A percentile compares a stretch with the other conserved stretches of the same genome.
Conservation (phyloP, 2,888 invertebrate genomes). For the Sinopyrophorus schimmeli region DNA sequence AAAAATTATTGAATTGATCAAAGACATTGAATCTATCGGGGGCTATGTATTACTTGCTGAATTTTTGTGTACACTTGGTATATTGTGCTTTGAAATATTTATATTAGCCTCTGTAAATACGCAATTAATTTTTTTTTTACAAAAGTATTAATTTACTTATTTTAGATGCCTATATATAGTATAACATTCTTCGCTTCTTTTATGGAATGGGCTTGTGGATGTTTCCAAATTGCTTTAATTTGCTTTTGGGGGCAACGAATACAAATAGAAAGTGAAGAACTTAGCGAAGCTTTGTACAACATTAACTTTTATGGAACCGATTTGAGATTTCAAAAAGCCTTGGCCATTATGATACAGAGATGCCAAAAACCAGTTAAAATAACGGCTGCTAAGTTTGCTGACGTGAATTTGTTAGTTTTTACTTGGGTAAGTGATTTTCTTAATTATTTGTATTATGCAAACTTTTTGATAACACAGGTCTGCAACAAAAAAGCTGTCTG, state of each 20-base stretch:
- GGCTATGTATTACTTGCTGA: slow-evolving; percentile 4
- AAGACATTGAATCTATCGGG: slow-evolving; percentile 2
- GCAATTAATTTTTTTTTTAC: neutral
- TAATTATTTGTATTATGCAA: neutral
- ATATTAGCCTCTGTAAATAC: neutral
- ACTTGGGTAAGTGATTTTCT: slow-evolving; percentile 9
- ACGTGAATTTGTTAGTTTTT: slow-evolving; percentile 3
- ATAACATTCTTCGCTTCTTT: neutral
- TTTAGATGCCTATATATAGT: neutral
- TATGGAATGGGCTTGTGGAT: neutral
- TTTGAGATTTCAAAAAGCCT: slow-evolving; percentile 4
- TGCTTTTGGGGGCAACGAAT: slow-evolving; percentile 8
- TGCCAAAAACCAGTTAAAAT: neutral
- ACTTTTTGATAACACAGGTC: too few species aligned
- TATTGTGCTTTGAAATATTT: slow-evolving; percentile 6
- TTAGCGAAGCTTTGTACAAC: slow-evolving; percentile 1
- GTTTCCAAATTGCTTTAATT: slow-evolving; percentile 5
- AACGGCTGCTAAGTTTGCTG: slow-evolving; percentile 14
- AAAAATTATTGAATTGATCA: neutral
- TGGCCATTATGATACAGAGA: neutral
- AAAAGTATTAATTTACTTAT: neutral
- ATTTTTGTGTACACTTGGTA: slow-evolving; percentile 3
- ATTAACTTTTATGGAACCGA: slow-evolving; percentile 9
- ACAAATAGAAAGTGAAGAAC: slow-evolving; percentile 4
- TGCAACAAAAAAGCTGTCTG: too few species aligned